A percentile compares a stretch with the other conserved stretches of the same genome.
phyloP scores from a whole-genome alignment of 2,797 vertebrate species.

The Peromyscus nudipes region DNA sequence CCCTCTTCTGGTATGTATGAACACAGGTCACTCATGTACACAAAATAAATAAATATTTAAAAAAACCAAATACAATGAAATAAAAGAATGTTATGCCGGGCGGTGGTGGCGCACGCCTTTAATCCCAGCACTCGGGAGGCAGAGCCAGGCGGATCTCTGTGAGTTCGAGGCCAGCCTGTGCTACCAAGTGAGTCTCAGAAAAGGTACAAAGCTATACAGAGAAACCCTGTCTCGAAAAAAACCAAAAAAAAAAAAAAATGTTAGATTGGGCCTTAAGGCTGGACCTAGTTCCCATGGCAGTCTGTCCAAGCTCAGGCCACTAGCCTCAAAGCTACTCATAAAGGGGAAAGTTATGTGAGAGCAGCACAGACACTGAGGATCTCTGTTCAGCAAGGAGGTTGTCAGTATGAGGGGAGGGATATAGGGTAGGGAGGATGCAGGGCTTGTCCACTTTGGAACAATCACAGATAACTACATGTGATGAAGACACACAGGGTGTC shows the following conservation, averaged over 20 bases:
- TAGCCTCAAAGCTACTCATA: neutral
- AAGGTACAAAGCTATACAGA: too few relatives aligned
- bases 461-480: neutral
- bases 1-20: too few relatives aligned
- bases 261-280: neutral
- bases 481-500: neutral
- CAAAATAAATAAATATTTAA: too few relatives aligned
- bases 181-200: too few relatives aligned
- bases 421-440: too few relatives aligned
- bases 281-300: neutral
- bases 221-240: too few relatives aligned
- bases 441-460: too few relatives aligned
- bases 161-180: too few relatives aligned
- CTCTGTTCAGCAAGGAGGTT: neutral
- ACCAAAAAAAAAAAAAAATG: neutral
- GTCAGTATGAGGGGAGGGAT: neutral
- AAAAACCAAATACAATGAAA: neutral
- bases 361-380: neutral
- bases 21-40: too few relatives aligned
- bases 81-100: neutral
- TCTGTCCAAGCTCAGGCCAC: neutral
- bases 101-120: too few relatives aligned
- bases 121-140: too few relatives aligned
- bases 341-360: neutral
- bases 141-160: too few relatives aligned